Evolutionary conservation across 2,888 invertebrate species (phyloP).

Genomic region (Megastigmus dorsalis): DNA sequence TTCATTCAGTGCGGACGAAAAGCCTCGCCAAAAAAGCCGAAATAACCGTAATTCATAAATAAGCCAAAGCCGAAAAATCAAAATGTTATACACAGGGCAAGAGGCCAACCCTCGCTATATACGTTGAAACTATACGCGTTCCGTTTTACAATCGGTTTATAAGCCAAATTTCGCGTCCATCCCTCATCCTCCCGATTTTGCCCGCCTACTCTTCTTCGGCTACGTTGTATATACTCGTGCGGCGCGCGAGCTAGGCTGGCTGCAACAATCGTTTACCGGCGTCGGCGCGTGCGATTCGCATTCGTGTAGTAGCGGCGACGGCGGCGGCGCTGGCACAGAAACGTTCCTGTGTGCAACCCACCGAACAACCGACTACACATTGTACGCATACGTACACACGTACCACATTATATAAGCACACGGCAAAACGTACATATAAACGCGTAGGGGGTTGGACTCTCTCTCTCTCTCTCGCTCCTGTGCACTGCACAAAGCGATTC

Average conservation of each 20-base stretch:
- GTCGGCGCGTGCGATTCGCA: slow-evolving; percentile 6
- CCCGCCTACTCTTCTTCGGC: not conserved
- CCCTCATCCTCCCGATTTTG: slow-evolving; percentile 6
- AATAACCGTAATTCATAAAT: not conserved
- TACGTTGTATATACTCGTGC: no score
- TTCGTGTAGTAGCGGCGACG: slow-evolving; percentile 7
- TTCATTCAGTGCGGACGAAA: no score
- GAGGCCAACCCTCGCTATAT: no score
- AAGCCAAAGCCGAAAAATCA: not conserved
- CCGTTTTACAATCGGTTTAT: slow-evolving; percentile 22
- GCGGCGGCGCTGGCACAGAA: no score
- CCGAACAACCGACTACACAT: slow-evolving; percentile 15
- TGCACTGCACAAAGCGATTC: slow-evolving; percentile 1
- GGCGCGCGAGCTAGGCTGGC: not conserved
- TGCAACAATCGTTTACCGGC: slow-evolving; percentile 22
- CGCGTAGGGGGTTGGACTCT: not conserved
- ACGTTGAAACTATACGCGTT: no score
- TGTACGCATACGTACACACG: not conserved
- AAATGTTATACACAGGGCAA: not conserved
- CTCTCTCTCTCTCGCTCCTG: not conserved
- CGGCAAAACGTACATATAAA: not conserved
- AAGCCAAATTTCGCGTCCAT: slow-evolving; percentile 15
- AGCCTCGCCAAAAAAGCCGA: not conserved
- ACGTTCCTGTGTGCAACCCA: not conserved
- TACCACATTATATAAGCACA: no score